phyloP scores from a whole-genome alignment of 2,888 invertebrate species.

The Dyspetes luteomarginatus region DNA sequence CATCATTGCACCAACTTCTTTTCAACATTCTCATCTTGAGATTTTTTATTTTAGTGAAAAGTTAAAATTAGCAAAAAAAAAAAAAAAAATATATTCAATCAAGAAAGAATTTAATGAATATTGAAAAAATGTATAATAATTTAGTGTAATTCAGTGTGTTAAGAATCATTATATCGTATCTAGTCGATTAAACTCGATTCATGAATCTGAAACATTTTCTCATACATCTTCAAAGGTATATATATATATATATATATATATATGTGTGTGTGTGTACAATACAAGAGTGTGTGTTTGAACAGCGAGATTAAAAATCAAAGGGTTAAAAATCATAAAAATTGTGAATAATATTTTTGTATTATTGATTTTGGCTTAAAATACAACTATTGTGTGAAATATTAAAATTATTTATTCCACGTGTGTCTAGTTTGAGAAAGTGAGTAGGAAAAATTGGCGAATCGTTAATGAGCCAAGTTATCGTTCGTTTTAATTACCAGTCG shows the following conservation, averaged over 20 bases:
- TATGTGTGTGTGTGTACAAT: background rate
- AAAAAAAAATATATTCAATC: too few species aligned
- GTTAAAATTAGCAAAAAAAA: background rate
- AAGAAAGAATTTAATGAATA: background rate
- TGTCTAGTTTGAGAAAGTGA: background rate
- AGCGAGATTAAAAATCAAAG: too few species aligned
- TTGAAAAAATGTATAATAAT: background rate
- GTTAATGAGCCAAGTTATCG: constrained; percentile 1
- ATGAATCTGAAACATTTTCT: constrained; percentile 12
- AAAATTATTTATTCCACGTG: background rate
- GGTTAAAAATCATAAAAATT: too few species aligned
- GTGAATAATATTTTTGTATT: too few species aligned
- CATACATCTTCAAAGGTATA: constrained; percentile 1
- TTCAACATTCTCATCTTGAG: background rate
- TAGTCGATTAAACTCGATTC: constrained; percentile 1
- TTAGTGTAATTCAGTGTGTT: constrained; percentile 12
- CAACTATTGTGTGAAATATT: background rate
- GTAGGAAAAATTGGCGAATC: background rate
- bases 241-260: too few species aligned
- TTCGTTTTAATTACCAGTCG: background rate
- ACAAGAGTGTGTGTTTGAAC: too few species aligned
- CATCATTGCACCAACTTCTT: constrained; percentile 22
- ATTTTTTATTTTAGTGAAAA: background rate
- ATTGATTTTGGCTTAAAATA: background rate
- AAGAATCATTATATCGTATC: background rate